Percentiles rank a stretch among this genome's conserved stretches.
These are phyloP conservation scores for Microctenopoma lineatum DNA, from an alignment of 2,797 vertebrate species.

Conservation along the genomic window DNA sequence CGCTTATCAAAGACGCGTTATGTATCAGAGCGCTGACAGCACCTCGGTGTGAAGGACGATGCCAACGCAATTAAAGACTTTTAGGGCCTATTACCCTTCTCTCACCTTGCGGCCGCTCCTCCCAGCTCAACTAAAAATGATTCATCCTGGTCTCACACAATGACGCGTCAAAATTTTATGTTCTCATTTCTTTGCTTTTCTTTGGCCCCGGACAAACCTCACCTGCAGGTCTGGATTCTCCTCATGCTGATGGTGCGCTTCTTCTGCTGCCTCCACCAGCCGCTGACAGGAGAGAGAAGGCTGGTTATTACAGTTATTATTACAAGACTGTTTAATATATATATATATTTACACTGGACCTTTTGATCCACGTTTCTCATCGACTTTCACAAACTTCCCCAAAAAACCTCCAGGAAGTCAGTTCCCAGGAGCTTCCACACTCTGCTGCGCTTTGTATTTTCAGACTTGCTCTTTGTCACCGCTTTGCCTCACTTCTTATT, in stretches of 20 bases:
- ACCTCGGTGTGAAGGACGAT: conserved; percentile 62
- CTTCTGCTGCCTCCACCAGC: conserved; percentile 96
- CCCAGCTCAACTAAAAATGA: conserved; percentile 29
- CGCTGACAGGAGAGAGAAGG: conserved; percentile 78
- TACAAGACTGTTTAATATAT: not conserved
- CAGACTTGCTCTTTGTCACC: not conserved
- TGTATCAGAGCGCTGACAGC: conserved; percentile 58
- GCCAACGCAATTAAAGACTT: conserved; percentile 61
- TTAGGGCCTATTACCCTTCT: conserved; percentile 60
- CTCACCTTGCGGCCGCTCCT: conserved; percentile 57
- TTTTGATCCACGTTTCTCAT: not conserved
- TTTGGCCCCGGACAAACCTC: conserved; percentile 42
- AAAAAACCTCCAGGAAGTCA: not conserved
- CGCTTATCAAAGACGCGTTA: conserved; percentile 49
- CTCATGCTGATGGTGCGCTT: conserved; percentile 95
- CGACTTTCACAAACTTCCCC: not conserved
- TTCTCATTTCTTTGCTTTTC: conserved; percentile 7
- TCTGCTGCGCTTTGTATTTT: conserved; percentile 10
- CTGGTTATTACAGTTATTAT: not conserved
- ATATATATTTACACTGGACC: not conserved
- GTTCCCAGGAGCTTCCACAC: not conserved
- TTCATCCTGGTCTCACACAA: conserved; percentile 18
- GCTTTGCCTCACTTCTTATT: not conserved
- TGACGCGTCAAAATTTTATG: conserved; percentile 6
- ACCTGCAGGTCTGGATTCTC: conserved; percentile 98